Conservation (phyloP, 1,140 invertebrate species). For the Daktulosphaira vitifoliae region DNA sequence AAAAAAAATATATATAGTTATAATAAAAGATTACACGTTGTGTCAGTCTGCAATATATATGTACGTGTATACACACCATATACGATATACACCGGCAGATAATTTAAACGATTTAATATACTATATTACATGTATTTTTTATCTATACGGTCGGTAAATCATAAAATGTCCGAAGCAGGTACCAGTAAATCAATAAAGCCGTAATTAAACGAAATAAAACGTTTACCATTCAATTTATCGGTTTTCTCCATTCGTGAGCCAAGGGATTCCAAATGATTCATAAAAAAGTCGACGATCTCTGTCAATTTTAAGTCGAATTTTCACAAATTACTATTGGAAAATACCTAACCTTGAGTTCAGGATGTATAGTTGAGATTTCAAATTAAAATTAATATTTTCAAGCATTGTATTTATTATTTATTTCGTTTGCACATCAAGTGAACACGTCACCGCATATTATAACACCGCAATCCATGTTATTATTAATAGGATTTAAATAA, state of each 20-base stretch:
- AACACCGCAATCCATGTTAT: too few relatives aligned
- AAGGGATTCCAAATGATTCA: constrained; percentile 1
- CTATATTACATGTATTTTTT: neutral
- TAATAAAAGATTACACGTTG: constrained; percentile 32
- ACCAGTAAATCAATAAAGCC: constrained; percentile 30
- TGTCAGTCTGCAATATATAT: too few relatives aligned
- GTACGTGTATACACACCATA: neutral
- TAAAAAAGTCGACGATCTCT: too few relatives aligned
- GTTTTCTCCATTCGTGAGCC: neutral
- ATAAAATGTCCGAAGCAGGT: constrained; percentile 14
- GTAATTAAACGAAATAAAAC: constrained; percentile 25
- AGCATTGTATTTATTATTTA: too few relatives aligned
- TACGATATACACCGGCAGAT: constrained; percentile 20
- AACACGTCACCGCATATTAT: too few relatives aligned
- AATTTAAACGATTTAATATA: constrained; percentile 25
- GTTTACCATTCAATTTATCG: constrained; percentile 24
- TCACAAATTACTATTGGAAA: too few relatives aligned
- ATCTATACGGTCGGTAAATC: constrained; percentile 29
- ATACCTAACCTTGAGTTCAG: too few relatives aligned
- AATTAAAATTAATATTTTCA: too few relatives aligned
- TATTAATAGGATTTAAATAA: too few relatives aligned
- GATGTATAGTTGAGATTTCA: too few relatives aligned
- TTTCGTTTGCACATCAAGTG: too few relatives aligned
- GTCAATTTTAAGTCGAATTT: too few relatives aligned
- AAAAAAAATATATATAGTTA: neutral